Percentiles rank a stretch among this genome's conserved stretches.
Conservation (phyloP, 1,140 invertebrate species). For the Gonioctena quinquepunctata region DNA sequence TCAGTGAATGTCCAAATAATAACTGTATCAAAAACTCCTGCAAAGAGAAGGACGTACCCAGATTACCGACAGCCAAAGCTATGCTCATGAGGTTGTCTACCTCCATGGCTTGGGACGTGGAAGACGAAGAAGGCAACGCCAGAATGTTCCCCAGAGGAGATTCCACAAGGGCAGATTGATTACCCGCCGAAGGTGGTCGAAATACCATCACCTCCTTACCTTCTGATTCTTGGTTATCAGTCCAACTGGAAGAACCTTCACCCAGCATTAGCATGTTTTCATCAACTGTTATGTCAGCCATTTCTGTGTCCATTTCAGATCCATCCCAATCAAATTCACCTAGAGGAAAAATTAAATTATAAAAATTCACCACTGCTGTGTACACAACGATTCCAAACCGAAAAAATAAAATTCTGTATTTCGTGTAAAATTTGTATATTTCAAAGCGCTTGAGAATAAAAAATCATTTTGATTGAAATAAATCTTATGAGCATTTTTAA, state of each 20-base stretch:
- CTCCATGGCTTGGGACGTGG: conserved; percentile 6
- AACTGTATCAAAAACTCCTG: too few relatives aligned
- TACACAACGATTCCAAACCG: too few relatives aligned
- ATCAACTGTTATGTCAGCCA: conserved; percentile 42
- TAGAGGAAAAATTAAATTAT: conserved; percentile 4
- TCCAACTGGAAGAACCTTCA: not conserved
- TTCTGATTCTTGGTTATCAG: conserved; percentile 12
- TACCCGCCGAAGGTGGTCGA: conserved; percentile 31
- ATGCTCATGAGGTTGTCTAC: conserved; percentile 9
- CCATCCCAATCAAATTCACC: conserved; percentile 67
- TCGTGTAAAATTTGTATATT: not conserved
- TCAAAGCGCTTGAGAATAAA: not conserved
- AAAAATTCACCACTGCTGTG: too few relatives aligned
- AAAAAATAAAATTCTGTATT: too few relatives aligned
- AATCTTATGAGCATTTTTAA: too few relatives aligned
- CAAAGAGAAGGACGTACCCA: not conserved
- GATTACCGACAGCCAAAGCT: not conserved
- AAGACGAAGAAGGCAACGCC: conserved; percentile 5
- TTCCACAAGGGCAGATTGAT: not conserved
- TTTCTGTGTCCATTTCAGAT: conserved; percentile 56
- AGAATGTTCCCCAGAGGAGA: not conserved
- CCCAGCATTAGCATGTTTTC: conserved; percentile 8
- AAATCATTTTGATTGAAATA: too few relatives aligned
- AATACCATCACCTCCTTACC: conserved; percentile 28
- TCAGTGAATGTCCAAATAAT: too few relatives aligned